phyloP scores from a whole-genome alignment of 2,888 invertebrate genomes.

The Drosophila fulvimacula region DNA sequence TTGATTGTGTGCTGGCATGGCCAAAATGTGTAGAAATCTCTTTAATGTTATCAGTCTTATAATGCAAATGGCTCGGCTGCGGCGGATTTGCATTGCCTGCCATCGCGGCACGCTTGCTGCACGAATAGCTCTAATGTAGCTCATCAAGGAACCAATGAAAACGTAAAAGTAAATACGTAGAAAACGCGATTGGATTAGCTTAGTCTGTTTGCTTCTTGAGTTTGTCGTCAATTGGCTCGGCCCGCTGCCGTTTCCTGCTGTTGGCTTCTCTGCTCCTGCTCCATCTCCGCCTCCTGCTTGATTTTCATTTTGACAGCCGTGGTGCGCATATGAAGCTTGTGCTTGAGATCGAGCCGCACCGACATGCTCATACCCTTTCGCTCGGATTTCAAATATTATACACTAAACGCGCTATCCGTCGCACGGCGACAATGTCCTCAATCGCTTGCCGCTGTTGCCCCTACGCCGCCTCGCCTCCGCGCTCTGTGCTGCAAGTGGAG shows the following conservation, averaged over 20 bases:
- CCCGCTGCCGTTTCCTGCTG: conserved; percentile 24
- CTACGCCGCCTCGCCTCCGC: conserved; percentile 12
- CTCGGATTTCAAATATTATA: conserved; percentile 85
- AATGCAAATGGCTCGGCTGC: conserved; percentile 81
- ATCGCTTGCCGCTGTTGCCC: conserved; percentile 25
- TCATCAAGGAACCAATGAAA: conserved; percentile 66
- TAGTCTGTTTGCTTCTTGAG: conserved; percentile 48
- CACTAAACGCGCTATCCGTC: conserved; percentile 60
- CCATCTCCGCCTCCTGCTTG: neutral
- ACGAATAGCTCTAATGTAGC: conserved; percentile 62
- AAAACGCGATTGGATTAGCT: conserved; percentile 72
- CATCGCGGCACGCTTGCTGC: conserved; percentile 46
- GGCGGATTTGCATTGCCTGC: conserved; percentile 30
- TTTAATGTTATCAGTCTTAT: conserved; percentile 84
- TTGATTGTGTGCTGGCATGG: conserved; percentile 55
- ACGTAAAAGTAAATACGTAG: conserved; percentile 66
- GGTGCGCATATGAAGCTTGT: conserved; percentile 80
- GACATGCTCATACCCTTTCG: conserved; percentile 78
- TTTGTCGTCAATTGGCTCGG: conserved; percentile 48
- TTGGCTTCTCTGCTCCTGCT: conserved; percentile 6
- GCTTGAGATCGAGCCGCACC: conserved; percentile 58
- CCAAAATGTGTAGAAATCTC: conserved; percentile 80
- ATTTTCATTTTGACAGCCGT: conserved; percentile 83
- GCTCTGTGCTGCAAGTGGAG: conserved; percentile 10
- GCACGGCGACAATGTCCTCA: conserved; percentile 46